phyloP scores from a whole-genome alignment of 2,113 vertebrate species.

The Tonatia bakeri region DNA sequence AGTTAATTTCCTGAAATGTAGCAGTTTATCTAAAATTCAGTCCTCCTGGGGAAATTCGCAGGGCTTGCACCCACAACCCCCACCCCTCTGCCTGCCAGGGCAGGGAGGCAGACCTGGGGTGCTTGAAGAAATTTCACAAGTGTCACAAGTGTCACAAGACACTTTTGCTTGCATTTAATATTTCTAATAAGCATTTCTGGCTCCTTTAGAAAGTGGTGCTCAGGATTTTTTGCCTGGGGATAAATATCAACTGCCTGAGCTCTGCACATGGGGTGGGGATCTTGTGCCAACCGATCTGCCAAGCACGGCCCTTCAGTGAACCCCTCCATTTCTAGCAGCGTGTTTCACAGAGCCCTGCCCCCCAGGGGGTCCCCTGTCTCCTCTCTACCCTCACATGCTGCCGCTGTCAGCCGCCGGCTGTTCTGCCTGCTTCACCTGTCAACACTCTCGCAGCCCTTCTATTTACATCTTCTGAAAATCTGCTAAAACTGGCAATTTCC shows the following conservation, averaged over 20 bases:
- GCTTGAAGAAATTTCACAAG: not conserved
- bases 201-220: not conserved
- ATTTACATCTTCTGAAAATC: not conserved
- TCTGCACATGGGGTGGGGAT: not conserved
- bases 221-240: not conserved
- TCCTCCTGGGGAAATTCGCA: not conserved
- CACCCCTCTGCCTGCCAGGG: not conserved
- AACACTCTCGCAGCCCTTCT: not conserved
- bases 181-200: not conserved
- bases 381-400: not conserved
- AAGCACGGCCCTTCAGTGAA: not conserved
- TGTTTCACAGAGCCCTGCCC: not conserved
- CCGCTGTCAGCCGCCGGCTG: not conserved
- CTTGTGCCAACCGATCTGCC: not conserved
- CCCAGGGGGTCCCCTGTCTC: too few relatives aligned
- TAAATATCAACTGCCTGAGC: not conserved
- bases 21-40: not conserved
- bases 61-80: too few relatives aligned
- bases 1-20: not conserved
- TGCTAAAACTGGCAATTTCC: not conserved
- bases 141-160: not conserved
- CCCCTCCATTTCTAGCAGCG: fast-evolving
- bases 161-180: not conserved
- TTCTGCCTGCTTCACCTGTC: not conserved
- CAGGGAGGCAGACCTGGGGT: not conserved